A percentile compares a stretch with the other conserved stretches of the same genome.
Evolutionary conservation across 2,113 vertebrate genomes (phyloP).

Genomic region (Charina bottae): DNA sequence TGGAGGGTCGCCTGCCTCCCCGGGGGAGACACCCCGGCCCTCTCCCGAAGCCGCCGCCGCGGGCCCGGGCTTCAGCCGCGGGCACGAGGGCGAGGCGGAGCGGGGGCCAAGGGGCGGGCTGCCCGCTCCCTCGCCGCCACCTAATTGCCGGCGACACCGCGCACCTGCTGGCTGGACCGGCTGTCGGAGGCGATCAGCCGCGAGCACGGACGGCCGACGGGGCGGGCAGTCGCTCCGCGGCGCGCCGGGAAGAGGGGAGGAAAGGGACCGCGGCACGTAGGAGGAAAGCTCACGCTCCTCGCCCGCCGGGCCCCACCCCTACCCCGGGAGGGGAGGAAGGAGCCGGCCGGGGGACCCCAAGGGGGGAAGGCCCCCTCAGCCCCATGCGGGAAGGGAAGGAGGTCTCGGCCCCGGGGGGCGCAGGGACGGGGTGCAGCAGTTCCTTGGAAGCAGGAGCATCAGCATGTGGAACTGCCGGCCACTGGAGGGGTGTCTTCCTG

Average conservation of each 20-base stretch:
- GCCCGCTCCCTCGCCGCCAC: no score
- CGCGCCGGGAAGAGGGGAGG: constrained; percentile 59
- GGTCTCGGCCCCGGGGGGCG: neutral
- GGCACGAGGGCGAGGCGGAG: neutral
- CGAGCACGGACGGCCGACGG: constrained; percentile 75
- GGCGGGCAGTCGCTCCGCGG: constrained; percentile 71
- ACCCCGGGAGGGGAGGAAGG: no score
- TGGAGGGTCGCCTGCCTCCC: no score
- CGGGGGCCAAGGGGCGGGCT: neutral
- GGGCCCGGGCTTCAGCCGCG: neutral
- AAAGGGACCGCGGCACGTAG: constrained; percentile 48
- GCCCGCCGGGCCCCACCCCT: no score
- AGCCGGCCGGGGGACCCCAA: no score
- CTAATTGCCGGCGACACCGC: constrained; percentile 76
- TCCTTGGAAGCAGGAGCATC: fast-evolving
- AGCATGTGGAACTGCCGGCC: neutral
- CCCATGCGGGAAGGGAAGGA: neutral
- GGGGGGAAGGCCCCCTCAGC: no score
- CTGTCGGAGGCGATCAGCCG: constrained; percentile 79
- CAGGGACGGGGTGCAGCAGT: neutral
- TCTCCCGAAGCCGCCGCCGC: no score
- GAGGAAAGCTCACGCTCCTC: neutral
- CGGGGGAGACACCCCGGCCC: no score
- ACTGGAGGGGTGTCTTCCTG: fast-evolving
- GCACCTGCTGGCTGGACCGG: constrained; percentile 78